A percentile compares a stretch with the other conserved stretches of the same genome.
These are phyloP conservation scores for Lanistes nyassanus DNA, from an alignment of 1,140 invertebrate genomes.

Conservation along the genomic window DNA sequence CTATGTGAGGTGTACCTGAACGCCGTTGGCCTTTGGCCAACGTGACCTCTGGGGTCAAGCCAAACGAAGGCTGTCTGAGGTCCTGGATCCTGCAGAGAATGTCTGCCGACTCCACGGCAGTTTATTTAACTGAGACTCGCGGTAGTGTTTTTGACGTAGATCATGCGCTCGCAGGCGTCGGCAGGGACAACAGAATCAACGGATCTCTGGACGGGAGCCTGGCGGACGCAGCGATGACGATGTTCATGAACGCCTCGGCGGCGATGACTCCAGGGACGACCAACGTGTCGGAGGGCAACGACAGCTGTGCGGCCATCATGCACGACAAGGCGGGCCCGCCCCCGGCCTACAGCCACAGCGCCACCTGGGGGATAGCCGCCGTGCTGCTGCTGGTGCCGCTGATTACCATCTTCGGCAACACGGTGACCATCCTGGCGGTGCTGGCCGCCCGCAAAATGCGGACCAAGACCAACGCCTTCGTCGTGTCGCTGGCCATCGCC, in stretches of 20 bases:
- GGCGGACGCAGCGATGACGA: not conserved
- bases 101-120: conserved; percentile 1
- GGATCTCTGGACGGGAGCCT: not conserved
- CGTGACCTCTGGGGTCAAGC: no score
- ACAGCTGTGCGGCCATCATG: conserved; percentile 30
- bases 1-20: no score
- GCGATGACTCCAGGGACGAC: conserved; percentile 4
- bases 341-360: conserved; percentile 26
- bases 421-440: conserved; percentile 91
- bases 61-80: not conserved
- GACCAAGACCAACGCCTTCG: conserved; percentile 92
- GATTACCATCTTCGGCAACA: conserved; percentile 76
- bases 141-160: not conserved
- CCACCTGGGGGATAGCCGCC: conserved; percentile 32
- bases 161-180: not conserved
- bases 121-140: not conserved
- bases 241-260: not conserved
- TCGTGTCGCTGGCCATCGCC: conserved; percentile 93
- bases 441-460: conserved; percentile 74
- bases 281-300: not conserved
- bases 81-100: not conserved
- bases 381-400: conserved; percentile 53
- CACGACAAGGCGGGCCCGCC: conserved; percentile 41
- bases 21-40: not conserved
- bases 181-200: not conserved